phyloP scores from a whole-genome alignment of 1,140 invertebrate genomes.

The Dinothrombium tinctorium region DNA sequence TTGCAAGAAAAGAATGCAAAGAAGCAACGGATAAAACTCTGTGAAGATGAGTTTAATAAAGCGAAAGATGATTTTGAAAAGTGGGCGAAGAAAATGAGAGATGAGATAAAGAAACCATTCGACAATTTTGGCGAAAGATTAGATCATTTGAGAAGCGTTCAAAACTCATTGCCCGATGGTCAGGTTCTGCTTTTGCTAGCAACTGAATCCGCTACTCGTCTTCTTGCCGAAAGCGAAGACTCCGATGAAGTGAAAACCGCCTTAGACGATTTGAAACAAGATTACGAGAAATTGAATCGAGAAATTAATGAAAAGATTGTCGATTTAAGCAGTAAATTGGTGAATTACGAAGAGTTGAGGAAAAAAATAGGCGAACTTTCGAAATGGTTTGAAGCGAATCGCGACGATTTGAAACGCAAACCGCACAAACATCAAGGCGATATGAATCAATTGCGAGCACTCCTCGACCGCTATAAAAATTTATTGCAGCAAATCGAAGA shows the following conservation, averaged over 20 bases:
- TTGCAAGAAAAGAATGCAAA: not conserved
- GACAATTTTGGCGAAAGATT: not conserved
- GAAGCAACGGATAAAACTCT: not conserved
- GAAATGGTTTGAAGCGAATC: not conserved
- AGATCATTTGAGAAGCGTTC: not conserved
- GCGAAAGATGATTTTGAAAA: not conserved
- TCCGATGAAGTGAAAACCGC: not conserved
- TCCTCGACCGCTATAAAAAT: constrained; percentile 9
- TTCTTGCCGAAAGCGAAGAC: not conserved
- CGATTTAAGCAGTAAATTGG: not conserved
- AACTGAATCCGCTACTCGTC: not conserved
- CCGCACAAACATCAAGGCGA: not conserved
- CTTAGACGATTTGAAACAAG: not conserved
- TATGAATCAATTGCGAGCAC: not conserved
- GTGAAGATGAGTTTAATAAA: not conserved
- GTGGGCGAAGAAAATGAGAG: not conserved
- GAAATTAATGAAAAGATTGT: not conserved
- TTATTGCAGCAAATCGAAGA: constrained; percentile 19
- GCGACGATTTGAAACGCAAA: not conserved
- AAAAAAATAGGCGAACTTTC: not conserved
- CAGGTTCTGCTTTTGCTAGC: not conserved
- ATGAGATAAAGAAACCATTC: not conserved
- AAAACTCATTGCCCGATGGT: not conserved
- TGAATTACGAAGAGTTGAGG: not conserved
- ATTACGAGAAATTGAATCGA: not conserved